A percentile compares a stretch with the other conserved stretches of the same genome.
Evolutionary conservation across 2,888 invertebrate genomes (phyloP).

Genomic region (Drosophila parthenogenetica): DNA sequence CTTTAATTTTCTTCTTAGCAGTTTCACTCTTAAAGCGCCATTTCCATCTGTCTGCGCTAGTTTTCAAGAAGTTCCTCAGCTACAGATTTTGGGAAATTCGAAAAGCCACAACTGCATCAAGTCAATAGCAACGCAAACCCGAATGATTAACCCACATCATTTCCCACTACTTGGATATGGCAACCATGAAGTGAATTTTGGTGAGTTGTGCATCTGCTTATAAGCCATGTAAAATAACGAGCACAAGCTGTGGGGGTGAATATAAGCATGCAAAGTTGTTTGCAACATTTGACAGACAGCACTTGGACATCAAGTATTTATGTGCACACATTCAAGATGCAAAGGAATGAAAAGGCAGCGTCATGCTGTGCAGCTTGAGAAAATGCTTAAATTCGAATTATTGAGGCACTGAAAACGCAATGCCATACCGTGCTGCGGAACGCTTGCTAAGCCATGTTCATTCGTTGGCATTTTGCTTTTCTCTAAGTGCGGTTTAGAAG

Average conservation of each 20-base stretch:
- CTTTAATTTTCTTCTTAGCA: not conserved
- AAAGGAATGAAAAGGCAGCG: not conserved
- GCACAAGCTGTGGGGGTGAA: not conserved
- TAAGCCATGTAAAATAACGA: constrained; percentile 3
- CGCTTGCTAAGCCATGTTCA: constrained; percentile 22
- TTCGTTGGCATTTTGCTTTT: constrained; percentile 39
- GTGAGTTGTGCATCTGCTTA: constrained; percentile 16
- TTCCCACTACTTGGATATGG: constrained; percentile 9
- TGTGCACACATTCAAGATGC: constrained; percentile 15
- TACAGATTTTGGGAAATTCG: not conserved
- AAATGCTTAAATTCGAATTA: constrained; percentile 78
- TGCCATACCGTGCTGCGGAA: not conserved
- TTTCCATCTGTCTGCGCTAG: not conserved
- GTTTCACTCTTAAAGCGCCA: not conserved
- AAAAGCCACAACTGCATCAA: constrained; percentile 14
- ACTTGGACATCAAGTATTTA: constrained; percentile 43
- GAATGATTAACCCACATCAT: constrained; percentile 28
- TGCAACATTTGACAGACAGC: constrained; percentile 21
- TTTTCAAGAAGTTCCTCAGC: too few relatives aligned
- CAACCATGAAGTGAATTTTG: constrained; percentile 11
- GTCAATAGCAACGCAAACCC: constrained; percentile 29
- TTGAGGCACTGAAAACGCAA: constrained; percentile 32
- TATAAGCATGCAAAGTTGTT: not conserved
- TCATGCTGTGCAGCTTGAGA: constrained; percentile 48
- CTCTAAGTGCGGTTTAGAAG: constrained; percentile 62